Percentiles rank a stretch among this genome's conserved stretches.
These are phyloP conservation scores for Orchesellides sinensis DNA, from an alignment of 2,888 invertebrate species.

Conservation along the genomic window DNA sequence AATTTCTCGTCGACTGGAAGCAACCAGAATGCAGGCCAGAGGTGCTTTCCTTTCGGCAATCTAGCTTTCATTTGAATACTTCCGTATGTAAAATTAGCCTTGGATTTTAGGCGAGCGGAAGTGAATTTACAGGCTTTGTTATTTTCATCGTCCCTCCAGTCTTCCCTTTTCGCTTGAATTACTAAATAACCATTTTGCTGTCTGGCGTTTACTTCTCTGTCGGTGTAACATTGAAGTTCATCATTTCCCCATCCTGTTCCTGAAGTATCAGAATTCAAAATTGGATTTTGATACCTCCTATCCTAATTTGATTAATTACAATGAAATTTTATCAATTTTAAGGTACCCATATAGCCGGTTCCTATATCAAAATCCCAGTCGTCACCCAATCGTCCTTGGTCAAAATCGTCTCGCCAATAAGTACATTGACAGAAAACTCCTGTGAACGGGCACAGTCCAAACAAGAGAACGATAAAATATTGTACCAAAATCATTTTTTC, in stretches of 20 bases:
- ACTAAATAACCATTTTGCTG: constrained; percentile 56
- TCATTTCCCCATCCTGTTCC: constrained; percentile 59
- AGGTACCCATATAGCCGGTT: no score
- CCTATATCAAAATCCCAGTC: no score
- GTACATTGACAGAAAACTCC: no score
- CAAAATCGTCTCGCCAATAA: no score
- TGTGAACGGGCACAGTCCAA: no score
- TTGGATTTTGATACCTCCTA: no score
- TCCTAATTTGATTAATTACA: no score
- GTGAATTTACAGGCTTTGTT: constrained; percentile 54
- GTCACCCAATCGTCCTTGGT: no score
- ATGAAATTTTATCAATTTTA: no score
- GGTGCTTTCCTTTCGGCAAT: constrained; percentile 64
- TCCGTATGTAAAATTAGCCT: constrained; percentile 54
- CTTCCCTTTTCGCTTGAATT: constrained; percentile 53
- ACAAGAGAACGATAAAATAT: no score
- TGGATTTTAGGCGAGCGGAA: constrained; percentile 53
- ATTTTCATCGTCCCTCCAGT: constrained; percentile 13
- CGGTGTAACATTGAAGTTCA: constrained; percentile 67
- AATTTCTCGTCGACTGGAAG: constrained; percentile 64
- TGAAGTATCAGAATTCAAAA: no score
- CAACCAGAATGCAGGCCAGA: constrained; percentile 73
- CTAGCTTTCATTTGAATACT: constrained; percentile 63
- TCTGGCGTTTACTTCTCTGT: constrained; percentile 50
- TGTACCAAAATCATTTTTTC: no score